Evolutionary conservation across 92 coral and sea anemone genomes (phyloP), one percentile per base, ranked within the genome.

Genomic region (Zoanthus solanderi): DNA sequence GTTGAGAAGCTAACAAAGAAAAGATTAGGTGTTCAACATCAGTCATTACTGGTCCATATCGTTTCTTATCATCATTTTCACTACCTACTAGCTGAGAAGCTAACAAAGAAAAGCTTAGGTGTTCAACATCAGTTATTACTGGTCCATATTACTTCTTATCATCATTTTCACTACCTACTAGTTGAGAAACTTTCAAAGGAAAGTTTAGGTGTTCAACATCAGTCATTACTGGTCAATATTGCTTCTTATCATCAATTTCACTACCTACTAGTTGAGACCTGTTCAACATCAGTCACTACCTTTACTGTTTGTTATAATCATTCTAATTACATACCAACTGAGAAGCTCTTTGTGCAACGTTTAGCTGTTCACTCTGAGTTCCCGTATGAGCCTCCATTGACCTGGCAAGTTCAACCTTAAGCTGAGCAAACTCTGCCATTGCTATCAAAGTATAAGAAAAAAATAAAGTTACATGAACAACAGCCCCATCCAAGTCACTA

Each of bases 361-460:
- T 91, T 63, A 94, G 88, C 80, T 95, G 99, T 72, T 97, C 97
- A 71, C 96, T 94, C 56, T 94, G 96, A 46, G 96, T 94, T 30
- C 97, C 98, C 17, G 96, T 95, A 44, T 91, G 96, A 4, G 96
- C 95, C 56, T 95, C 98, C 71, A 97, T 58, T 29, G 98, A 92
- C 80, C 87, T 91, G 12, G 98, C 99, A 47, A 97, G 89, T 68
- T 95, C 95, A 13, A 95, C 96, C 68, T 97, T 97, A 75, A 97
- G 79, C 84, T 95, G 95, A 2, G 96, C 95, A 87, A 92, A 90
- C 77, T 97, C 99, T 67, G 97, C 95, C 96, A 95, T 93, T 66
- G 98, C 98, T 69, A 69, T 18, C 1, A 31, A 1, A 4, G 10
- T 9, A 63, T 3, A 63, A 17, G 28, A 23, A 23, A 23, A 63